Evolutionary conservation across 2,797 vertebrate species (phyloP), one percentile per base, ranked within the genome.

Genomic region (Amblyopsis hoosieri): DNA sequence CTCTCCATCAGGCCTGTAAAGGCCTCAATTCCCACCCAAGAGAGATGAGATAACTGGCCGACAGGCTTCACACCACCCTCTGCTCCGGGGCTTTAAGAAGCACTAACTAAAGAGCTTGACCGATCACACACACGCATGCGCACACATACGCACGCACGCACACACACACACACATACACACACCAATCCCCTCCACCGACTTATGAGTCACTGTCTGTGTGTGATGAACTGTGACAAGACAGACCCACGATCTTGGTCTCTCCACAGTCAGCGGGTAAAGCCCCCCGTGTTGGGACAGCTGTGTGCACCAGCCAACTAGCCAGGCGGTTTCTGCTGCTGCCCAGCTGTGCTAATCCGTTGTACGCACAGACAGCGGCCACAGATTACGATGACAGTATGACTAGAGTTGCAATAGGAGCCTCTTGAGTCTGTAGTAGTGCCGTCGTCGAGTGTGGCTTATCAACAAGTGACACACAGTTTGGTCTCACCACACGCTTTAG

Each of bases 21-120:
- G 77, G 69, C 72, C 80, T 84, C 84, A 75, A 85, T 85, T 23
- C 72, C 82, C 83, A 85, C 84, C 80, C 86, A 88, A 70, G 80
- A 75, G 80, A 79, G 80, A 79, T 82, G 81, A 90, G 89, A 91
- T 90, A 85, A 88, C 83, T 76, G 23, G 23, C 78, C 86, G 82
- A 83, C 83, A 78, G 75, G 81, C 76, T 75, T 79, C 69, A 78
- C 70, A 55, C 72, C 58, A 12, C 17, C 57, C 66, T 70, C 51
- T 64, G 76, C 74, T 85, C 70, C 23, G 64, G 64, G 85, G 76
- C 74, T 66, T 75, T 72, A 79, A 79, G 64, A 31, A 82, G 68
- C 69, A 69, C 79, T 69, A 66, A 87, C 83, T n/a, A 69, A 77
- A 63, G 74, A 60, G 84, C 85, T 81, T 69, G 79, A 82, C 74